A percentile compares a stretch with the other conserved stretches of the same genome.
Conservation (phyloP, 1,140 invertebrate species). For the Ips typographus region DNA sequence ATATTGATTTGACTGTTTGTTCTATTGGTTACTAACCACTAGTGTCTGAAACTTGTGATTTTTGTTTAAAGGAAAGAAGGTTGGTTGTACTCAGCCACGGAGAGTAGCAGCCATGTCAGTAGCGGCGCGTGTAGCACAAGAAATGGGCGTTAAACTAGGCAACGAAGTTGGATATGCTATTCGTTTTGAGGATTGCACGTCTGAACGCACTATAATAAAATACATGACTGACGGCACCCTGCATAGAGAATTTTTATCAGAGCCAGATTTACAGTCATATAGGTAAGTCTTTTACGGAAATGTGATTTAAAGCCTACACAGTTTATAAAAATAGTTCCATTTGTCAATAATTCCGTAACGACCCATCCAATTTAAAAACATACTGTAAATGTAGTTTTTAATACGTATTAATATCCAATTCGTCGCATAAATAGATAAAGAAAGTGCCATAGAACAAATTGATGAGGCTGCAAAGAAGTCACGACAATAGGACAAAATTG, state of each 20-base stretch:
- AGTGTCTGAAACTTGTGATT: background rate
- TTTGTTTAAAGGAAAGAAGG: conserved; percentile 58
- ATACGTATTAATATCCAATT: too few relatives aligned
- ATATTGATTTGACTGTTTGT: too few relatives aligned
- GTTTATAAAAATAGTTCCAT: too few relatives aligned
- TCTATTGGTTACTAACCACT: background rate
- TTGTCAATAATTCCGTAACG: too few relatives aligned
- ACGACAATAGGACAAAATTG: too few relatives aligned
- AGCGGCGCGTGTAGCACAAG: conserved; percentile 97
- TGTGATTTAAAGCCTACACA: background rate
- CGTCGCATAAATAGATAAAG: too few relatives aligned
- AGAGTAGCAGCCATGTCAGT: conserved; percentile 99
- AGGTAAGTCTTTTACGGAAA: conserved; percentile 12
- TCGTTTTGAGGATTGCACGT: conserved; percentile 99
- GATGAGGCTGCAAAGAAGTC: too few relatives aligned
- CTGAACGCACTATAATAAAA: conserved; percentile 94
- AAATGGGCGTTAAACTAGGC: conserved; percentile 98
- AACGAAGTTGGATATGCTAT: conserved; percentile 99
- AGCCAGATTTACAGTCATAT: conserved; percentile 92
- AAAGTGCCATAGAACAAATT: too few relatives aligned
- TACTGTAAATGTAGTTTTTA: too few relatives aligned
- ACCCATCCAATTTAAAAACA: too few relatives aligned
- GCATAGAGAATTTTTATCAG: conserved; percentile 94
- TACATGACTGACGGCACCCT: conserved; percentile 99
- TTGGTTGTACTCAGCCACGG: conserved; percentile 94